These are phyloP conservation scores for Semotilus atromaculatus DNA, from an alignment of 2,797 vertebrate species.

Conservation along the genomic window DNA sequence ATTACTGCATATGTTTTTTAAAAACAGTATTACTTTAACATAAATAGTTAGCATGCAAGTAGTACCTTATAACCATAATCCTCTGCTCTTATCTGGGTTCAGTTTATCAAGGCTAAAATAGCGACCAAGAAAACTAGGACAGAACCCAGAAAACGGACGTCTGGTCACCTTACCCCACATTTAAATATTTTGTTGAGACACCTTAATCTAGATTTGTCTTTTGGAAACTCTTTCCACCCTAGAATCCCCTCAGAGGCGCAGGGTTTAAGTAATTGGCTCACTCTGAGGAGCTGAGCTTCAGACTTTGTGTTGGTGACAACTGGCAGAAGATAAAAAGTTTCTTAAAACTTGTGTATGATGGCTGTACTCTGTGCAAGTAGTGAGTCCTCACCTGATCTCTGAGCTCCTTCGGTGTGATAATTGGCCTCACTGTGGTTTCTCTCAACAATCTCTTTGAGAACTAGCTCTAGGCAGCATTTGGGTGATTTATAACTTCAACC, in stretches of 20 bases:
- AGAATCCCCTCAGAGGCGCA: not conserved
- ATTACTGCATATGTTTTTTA: too few relatives aligned
- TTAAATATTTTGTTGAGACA: not conserved
- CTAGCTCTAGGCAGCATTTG: not conserved
- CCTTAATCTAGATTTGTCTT: not conserved
- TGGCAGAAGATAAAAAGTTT: not conserved
- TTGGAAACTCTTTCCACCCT: not conserved
- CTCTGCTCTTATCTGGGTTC: not conserved
- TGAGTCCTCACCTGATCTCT: constrained; percentile 3
- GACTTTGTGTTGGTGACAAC: not conserved
- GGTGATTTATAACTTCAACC: not conserved
- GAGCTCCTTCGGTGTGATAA: constrained; percentile 23
- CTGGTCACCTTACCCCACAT: not conserved
- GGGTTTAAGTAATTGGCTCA: constrained; percentile 20
- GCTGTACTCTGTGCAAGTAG: not conserved
- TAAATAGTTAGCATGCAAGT: not conserved
- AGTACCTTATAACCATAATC: not conserved
- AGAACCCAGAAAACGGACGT: not conserved
- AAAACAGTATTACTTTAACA: too few relatives aligned
- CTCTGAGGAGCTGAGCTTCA: not conserved
- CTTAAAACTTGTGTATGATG: constrained; percentile 9
- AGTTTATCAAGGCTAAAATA: not conserved
- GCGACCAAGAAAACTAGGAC: not conserved
- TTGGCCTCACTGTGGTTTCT: constrained; percentile 34
- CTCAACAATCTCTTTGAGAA: not conserved